Conservation (phyloP, 2,113 vertebrate genomes). For the Ariopsis seemanni region DNA sequence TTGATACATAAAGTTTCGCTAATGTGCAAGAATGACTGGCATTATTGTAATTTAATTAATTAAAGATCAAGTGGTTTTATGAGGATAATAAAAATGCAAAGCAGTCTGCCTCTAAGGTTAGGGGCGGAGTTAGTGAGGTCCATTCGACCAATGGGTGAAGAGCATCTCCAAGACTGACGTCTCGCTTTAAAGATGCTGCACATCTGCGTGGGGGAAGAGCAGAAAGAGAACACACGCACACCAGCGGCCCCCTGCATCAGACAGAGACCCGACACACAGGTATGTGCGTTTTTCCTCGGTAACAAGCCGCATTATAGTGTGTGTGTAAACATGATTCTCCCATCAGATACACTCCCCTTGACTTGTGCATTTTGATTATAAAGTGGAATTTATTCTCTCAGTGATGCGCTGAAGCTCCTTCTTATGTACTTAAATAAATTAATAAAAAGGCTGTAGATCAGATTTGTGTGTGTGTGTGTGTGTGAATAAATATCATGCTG, state of each 20-base stretch:
- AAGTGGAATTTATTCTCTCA: background rate
- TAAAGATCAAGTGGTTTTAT: background rate
- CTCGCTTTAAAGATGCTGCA: background rate
- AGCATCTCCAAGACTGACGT: background rate
- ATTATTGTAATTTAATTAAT: background rate
- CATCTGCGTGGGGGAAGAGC: background rate
- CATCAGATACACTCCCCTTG: background rate
- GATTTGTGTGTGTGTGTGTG: background rate
- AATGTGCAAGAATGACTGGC: background rate
- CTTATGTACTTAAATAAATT: background rate
- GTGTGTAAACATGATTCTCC: background rate
- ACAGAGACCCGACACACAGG: background rate
- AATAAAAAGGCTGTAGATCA: background rate
- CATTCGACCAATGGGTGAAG: background rate
- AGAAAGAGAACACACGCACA: background rate
- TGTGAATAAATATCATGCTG: conserved; percentile 7
- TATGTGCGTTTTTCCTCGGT: background rate
- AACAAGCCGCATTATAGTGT: background rate
- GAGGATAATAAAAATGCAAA: background rate
- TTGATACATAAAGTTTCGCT: background rate
- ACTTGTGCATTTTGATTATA: background rate
- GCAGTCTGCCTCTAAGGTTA: background rate
- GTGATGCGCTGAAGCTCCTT: background rate
- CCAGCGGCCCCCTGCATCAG: background rate
- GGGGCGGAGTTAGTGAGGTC: background rate